Base-by-base conservation (phyloP, 2,888 invertebrate genomes). In the Stictocephala bisonia region DNA sequence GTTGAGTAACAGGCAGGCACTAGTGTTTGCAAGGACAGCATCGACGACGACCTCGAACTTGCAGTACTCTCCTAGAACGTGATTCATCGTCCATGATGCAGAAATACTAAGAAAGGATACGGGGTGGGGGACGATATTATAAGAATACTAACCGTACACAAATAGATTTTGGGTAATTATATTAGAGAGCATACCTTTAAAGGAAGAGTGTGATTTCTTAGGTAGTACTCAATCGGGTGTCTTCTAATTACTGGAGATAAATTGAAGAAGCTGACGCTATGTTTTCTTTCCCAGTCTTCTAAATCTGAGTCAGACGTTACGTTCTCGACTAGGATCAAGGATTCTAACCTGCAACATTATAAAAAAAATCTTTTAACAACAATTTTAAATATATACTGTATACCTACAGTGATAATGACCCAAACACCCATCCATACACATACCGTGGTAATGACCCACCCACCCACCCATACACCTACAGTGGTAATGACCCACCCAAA, bases 341-440 rank as follows among this genome's bases (percentile, higher is more conserved):
- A 78, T 64, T 78, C 77, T 60, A 78, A 44, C 56, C 77, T 78
- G 73, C 1, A 74, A 74, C 31, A 71, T n/a, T 56, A 29, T 35
- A 35, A 40, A 15, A 13, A 26, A 53, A n/a, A n/a, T n/a, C n/a
- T n/a, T n/a, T n/a, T n/a, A n/a, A n/a, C n/a, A n/a, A n/a, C n/a
- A n/a, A n/a, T n/a, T n/a, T n/a, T n/a, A n/a, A n/a, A n/a, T n/a
- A n/a, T n/a, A n/a, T n/a, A 15, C n/a, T 7, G 20, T 50, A 50
- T 50, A 15, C 20, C 6, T 18, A 11, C 15, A 9, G n/a, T 18
- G 20, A 18, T n/a, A 50, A 11, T 50, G 9, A n/a, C 50, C 7
- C 6, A 15, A 50, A 6, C 9, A 50, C n/a, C n/a, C n/a, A n/a
- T n/a, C n/a, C n/a, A n/a, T n/a, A n/a, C n/a, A n/a, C n/a, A n/a